Conservation (phyloP, 2,888 invertebrate species). For the Apoda limacodes region DNA sequence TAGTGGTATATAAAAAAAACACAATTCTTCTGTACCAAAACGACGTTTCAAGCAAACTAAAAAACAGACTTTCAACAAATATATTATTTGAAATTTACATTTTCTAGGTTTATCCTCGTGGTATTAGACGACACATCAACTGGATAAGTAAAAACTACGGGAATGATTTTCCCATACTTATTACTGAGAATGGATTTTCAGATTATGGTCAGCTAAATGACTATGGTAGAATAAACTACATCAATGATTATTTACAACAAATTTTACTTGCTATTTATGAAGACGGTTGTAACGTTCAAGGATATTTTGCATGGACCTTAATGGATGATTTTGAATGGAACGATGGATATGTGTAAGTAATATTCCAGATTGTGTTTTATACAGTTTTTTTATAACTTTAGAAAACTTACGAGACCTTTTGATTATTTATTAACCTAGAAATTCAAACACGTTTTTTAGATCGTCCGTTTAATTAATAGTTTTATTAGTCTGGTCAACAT, state of each 20-base stretch:
- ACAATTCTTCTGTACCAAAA: too few relatives aligned
- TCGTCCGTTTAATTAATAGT: too few relatives aligned
- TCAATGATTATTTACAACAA: constrained; percentile 55
- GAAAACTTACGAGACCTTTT: too few relatives aligned
- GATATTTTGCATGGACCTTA: constrained; percentile 72
- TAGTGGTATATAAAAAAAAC: too few relatives aligned
- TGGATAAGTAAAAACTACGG: constrained; percentile 73
- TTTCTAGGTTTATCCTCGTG: constrained; percentile 73
- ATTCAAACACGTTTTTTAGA: too few relatives aligned
- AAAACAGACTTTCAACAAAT: too few relatives aligned
- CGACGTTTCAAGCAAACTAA: too few relatives aligned
- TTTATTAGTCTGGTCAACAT: too few relatives aligned
- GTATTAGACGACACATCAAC: constrained; percentile 72
- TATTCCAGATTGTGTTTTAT: too few relatives aligned
- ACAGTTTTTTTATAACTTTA: too few relatives aligned
- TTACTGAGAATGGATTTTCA: constrained; percentile 72
- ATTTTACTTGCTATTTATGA: constrained; percentile 43
- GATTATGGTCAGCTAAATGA: constrained; percentile 50
- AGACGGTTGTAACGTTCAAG: constrained; percentile 54
- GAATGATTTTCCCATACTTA: constrained; percentile 62
- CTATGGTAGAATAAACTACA: constrained; percentile 64
- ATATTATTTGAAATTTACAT: too few relatives aligned
- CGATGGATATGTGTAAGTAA: constrained; percentile 55
- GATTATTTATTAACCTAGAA: too few relatives aligned
- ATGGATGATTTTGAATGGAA: constrained; percentile 75